phyloP scores from a whole-genome alignment of 2,888 invertebrate genomes.

The Apoderus coryli region DNA sequence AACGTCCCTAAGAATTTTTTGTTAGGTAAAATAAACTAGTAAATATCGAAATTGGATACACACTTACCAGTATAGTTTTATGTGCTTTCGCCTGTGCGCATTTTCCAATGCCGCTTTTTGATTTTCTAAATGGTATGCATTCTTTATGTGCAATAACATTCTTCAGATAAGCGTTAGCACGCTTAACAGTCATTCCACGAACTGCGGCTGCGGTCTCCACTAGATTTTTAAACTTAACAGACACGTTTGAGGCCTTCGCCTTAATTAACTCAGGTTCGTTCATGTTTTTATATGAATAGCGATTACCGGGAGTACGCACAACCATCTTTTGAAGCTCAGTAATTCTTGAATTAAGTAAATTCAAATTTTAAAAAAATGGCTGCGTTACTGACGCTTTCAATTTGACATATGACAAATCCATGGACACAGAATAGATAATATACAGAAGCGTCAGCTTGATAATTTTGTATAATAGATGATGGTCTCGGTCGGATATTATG shows the following conservation, averaged over 20 bases:
- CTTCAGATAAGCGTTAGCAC: conserved; percentile 59
- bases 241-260: conserved; percentile 60
- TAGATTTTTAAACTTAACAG: conserved; percentile 74
- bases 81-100: conserved; percentile 66
- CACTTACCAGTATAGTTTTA: conserved; percentile 46
- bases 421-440: too few species aligned
- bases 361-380: too few species aligned
- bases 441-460: too few species aligned
- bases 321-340: too few species aligned
- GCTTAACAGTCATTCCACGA: conserved; percentile 55
- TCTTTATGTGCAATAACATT: conserved; percentile 64
- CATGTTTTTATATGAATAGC: conserved; percentile 34
- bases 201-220: conserved; percentile 64
- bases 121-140: conserved; percentile 65
- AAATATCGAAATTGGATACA: too few species aligned
- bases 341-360: too few species aligned
- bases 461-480: too few species aligned
- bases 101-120: conserved; percentile 62
- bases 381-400: too few species aligned
- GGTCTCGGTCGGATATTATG: too few species aligned
- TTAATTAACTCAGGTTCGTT: conserved; percentile 30
- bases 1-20: conserved; percentile 51
- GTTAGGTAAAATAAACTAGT: too few species aligned
- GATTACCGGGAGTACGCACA: not conserved
- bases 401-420: too few species aligned